These are phyloP conservation scores for Tenthredo amoena DNA, from an alignment of 2,888 invertebrate genomes.

Conservation along the genomic window DNA sequence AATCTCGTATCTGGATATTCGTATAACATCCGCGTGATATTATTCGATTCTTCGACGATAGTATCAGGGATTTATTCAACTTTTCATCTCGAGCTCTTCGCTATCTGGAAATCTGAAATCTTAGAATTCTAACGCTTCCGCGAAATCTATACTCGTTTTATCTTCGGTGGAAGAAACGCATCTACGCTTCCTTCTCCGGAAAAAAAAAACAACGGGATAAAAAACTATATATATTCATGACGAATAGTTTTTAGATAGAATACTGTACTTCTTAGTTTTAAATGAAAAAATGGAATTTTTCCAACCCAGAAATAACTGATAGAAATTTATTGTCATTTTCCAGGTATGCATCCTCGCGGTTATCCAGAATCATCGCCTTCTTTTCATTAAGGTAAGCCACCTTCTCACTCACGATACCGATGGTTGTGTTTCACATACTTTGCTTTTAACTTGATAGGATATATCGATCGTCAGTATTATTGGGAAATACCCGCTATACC, in stretches of 20 bases:
- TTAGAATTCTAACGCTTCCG: neutral
- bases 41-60: neutral
- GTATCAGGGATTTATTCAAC: neutral
- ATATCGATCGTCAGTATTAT: too few relatives aligned
- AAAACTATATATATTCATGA: neutral
- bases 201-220: neutral
- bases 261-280: neutral
- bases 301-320: neutral
- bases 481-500: too few relatives aligned
- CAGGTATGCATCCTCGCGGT: neutral
- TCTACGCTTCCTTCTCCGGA: neutral
- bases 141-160: neutral
- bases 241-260: neutral
- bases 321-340: neutral
- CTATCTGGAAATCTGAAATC: slow-evolving; percentile 7
- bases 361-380: neutral
- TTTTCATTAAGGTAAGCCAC: neutral
- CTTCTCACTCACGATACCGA: neutral
- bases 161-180: neutral
- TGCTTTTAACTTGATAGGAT: too few relatives aligned
- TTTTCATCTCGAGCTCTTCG: neutral
- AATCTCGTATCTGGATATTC: neutral
- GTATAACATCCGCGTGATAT: slow-evolving; percentile 7
- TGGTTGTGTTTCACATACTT: neutral
- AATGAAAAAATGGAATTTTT: neutral